These are phyloP conservation scores for Platysternon megacephalum DNA, from an alignment of 2,113 vertebrate genomes.

Conservation along the genomic window DNA sequence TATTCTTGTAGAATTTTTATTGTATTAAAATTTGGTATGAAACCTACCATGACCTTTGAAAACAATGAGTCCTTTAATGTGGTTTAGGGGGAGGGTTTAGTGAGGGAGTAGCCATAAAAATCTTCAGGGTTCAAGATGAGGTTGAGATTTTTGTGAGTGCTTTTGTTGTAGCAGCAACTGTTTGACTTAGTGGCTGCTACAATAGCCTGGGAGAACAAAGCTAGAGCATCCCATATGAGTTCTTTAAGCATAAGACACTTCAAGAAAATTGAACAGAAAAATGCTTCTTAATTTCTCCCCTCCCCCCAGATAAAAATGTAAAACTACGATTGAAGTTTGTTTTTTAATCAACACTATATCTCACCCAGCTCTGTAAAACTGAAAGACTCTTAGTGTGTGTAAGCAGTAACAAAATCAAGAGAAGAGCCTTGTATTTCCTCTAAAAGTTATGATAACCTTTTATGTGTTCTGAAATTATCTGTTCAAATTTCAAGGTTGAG, in stretches of 20 bases:
- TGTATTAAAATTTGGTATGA: constrained; percentile 87
- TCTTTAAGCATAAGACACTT: not conserved
- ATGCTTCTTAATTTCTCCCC: not conserved
- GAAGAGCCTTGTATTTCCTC: not conserved
- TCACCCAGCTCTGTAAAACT: not conserved
- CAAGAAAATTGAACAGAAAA: not conserved
- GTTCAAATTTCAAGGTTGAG: constrained; percentile 54
- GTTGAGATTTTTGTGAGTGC: constrained; percentile 80
- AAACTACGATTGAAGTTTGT: not conserved
- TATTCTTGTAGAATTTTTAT: constrained; percentile 80
- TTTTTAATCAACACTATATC: rapidly evolving
- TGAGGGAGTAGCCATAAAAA: constrained; percentile 79
- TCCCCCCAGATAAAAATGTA: not conserved
- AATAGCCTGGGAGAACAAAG: constrained; percentile 79
- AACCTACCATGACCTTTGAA: constrained; percentile 89
- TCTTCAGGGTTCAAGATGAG: constrained; percentile 91
- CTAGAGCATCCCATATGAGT: constrained; percentile 64
- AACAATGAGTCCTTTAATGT: constrained; percentile 94
- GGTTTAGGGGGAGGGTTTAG: constrained; percentile 78
- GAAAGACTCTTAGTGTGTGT: rapidly evolving
- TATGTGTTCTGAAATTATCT: not conserved
- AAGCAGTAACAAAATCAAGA: not conserved
- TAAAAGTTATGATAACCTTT: rapidly evolving
- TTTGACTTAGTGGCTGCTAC: constrained; percentile 82
- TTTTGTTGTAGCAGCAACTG: constrained; percentile 81